phyloP scores from a whole-genome alignment of 2,113 vertebrate genomes.

The Entomyzon cyanotis region DNA sequence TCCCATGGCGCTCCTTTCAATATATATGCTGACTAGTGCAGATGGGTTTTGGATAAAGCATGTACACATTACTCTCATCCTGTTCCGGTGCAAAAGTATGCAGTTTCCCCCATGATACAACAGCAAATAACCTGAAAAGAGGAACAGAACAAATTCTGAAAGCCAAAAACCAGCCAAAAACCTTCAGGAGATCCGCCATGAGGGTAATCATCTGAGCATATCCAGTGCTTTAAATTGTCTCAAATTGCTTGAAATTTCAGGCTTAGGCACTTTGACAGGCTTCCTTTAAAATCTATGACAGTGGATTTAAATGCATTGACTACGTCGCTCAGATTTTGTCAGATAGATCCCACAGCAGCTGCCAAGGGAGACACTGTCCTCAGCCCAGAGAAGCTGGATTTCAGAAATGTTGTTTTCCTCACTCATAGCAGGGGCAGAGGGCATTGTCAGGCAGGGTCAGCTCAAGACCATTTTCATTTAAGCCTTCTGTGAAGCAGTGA shows the following conservation, averaged over 20 bases:
- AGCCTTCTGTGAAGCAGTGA: not conserved
- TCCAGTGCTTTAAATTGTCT: not conserved
- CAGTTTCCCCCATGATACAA: not conserved
- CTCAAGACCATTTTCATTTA: not conserved
- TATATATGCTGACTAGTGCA: not conserved
- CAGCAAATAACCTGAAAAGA: not conserved
- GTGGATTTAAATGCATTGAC: not conserved
- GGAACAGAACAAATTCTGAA: not conserved
- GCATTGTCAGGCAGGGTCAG: not conserved
- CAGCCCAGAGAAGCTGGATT: not conserved
- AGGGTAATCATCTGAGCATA: not conserved
- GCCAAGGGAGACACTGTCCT: not conserved
- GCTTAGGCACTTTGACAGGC: conserved; percentile 23
- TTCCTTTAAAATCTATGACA: conserved; percentile 24
- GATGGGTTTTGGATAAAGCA: not conserved
- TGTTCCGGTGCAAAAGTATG: not conserved
- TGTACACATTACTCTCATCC: not conserved
- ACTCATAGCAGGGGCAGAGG: not conserved
- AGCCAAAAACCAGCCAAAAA: not conserved
- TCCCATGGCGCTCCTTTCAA: not conserved
- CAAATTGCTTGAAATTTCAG: not conserved
- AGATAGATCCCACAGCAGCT: not conserved
- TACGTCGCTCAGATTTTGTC: not conserved
- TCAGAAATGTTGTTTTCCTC: not conserved
- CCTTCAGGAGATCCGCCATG: not conserved